A percentile compares a stretch with the other conserved stretches of the same genome.
Conservation (phyloP, 2,113 vertebrate genomes). For the Petrocephalus microphthalmus region DNA sequence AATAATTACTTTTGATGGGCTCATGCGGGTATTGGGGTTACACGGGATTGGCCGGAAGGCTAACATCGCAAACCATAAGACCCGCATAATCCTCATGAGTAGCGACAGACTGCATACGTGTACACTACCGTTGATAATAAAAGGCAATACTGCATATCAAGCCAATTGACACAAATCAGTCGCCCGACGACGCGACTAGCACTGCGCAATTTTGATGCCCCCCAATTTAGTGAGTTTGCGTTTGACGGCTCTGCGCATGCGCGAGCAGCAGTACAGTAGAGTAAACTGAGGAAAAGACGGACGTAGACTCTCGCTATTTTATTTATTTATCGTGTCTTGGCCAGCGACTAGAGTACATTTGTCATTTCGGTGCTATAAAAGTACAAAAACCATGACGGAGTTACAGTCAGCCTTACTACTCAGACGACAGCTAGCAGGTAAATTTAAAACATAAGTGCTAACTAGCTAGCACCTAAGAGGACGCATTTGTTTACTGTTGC, state of each 20-base stretch:
- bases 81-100: neutral
- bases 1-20: neutral
- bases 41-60: neutral
- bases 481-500: conserved; percentile 4
- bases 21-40: neutral
- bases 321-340: conserved; percentile 17
- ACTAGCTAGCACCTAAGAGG: neutral
- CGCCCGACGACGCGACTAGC: neutral
- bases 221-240: neutral
- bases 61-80: neutral
- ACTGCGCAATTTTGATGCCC: neutral
- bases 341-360: neutral
- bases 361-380: conserved; percentile 18
- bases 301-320: neutral
- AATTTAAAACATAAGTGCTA: conserved; percentile 31
- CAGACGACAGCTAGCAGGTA: conserved; percentile 96
- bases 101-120: neutral
- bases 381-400: conserved; percentile 75
- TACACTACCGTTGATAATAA: neutral
- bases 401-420: conserved; percentile 90
- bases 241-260: conserved; percentile 3
- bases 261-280: neutral
- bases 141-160: neutral
- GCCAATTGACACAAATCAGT: neutral
- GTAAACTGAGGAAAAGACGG: conserved; percentile 14